Evolutionary conservation across 2,797 vertebrate species (phyloP), one percentile per base, ranked within the genome.

Genomic region (Malacoraja senta): DNA sequence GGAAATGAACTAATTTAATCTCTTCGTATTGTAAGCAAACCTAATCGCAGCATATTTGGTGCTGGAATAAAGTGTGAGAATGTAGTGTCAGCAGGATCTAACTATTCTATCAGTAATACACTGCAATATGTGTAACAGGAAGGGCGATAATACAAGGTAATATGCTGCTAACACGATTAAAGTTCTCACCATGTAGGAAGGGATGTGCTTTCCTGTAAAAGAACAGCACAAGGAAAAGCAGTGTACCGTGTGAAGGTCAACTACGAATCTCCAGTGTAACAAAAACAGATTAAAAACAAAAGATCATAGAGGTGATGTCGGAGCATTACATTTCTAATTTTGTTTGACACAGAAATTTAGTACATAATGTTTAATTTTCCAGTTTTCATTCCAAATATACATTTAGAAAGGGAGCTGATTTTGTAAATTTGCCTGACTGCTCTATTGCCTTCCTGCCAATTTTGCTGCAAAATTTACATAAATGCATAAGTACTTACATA

Each of bases 281-380:
- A 35, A n/a, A 29, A 2, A 84, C 53, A 53, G 44, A 53, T 53
- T 53, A 53, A 53, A 53, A 53, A 53, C 44, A 53, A 53, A 53
- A 53, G 44, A 53, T 6, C 44, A 26, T 68, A 12, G 19, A 74
- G 19, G 65, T 88, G 61, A 68, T 35, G 8, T 63, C 32, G 78
- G 35, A 24, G n/a, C n/a, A 68, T 88, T 65, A 68, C 61, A 21
- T 63, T 88, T 63, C 84, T 35, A 17, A 68, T 68, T 53, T 32
- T 86, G 29, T 32, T 86, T 88, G 53, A 61, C 29, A 17, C 84
- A 88, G 29, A 83, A 53, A 88, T 88, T 88, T 88, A 86, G n/a
- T 63, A 86, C n/a, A 68, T 68, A 68, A 88, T 68, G n/a, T 88
- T 88, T 88, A 88, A n/a, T 88, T 88, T 88, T 88, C 84, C n/a